phyloP scores from a whole-genome alignment of 2,888 invertebrate species.

The Drosophila aldrichi region DNA sequence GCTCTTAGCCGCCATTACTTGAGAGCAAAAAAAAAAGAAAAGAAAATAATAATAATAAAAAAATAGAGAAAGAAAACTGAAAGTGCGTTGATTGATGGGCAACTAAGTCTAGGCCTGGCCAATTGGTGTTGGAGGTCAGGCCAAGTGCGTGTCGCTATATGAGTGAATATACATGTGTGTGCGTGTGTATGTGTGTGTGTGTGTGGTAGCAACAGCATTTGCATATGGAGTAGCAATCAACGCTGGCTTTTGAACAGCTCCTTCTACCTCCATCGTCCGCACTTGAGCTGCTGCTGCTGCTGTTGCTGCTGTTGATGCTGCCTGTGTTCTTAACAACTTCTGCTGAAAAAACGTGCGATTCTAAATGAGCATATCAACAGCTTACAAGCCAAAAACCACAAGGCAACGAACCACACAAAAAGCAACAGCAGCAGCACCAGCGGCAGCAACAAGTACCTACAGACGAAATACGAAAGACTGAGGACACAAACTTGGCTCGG shows the following conservation, averaged over 20 bases:
- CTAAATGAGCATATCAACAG: slow-evolving; percentile 82
- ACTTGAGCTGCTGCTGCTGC: slow-evolving; percentile 6
- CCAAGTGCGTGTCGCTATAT: slow-evolving; percentile 34
- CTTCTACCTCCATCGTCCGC: slow-evolving; percentile 15
- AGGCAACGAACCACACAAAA: slow-evolving; percentile 40
- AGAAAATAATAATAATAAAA: slow-evolving; percentile 44
- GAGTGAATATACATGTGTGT: slow-evolving; percentile 10
- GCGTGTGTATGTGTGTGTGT: slow-evolving; percentile 24
- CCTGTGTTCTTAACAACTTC: slow-evolving; percentile 73
- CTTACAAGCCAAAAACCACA: slow-evolving; percentile 64
- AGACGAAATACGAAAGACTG: slow-evolving; percentile 71
- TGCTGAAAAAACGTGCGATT: slow-evolving; percentile 81
- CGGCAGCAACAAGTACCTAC: slow-evolving; percentile 29
- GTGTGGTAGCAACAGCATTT: slow-evolving; percentile 42
- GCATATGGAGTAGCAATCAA: slow-evolving; percentile 64
- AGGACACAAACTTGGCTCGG: slow-evolving; percentile 54
- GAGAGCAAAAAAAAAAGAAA: slow-evolving; percentile 33
- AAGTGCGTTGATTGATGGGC: slow-evolving; percentile 79
- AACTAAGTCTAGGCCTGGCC: slow-evolving; percentile 32
- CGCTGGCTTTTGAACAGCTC: slow-evolving; percentile 42
- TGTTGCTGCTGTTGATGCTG: background rate
- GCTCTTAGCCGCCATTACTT: slow-evolving; percentile 34
- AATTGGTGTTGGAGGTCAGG: slow-evolving; percentile 67
- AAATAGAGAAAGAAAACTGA: slow-evolving; percentile 73
- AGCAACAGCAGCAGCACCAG: slow-evolving; percentile 23